Base-by-base conservation (phyloP, 2,113 vertebrate genomes). In the Cichladusa arquata region DNA sequence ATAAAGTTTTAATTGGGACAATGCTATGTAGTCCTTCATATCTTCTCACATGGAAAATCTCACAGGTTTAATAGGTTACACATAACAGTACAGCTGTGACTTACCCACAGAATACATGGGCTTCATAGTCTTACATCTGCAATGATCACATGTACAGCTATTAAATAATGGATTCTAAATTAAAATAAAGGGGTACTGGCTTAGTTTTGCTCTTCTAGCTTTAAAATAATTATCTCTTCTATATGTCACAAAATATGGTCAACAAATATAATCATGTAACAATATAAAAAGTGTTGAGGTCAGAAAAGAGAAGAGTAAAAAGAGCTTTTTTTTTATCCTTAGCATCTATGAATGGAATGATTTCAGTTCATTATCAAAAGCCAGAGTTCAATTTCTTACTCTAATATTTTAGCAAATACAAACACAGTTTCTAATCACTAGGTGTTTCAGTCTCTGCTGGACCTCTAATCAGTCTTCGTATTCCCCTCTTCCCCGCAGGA, bases 401-500 rank as follows among this genome's bases (percentile, higher is more conserved):
- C 24, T 60, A 91, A 86, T 65, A 36, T 36, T 71, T 93, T 20
- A 82, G 89, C 67, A 64, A 79, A 73, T 28, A 31, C 57, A 81
- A 74, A 70, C 11, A 60, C 19, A 36, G 77, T 56, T 96, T 95
- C 97, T 97, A 98, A 91, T 98, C 98, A 96, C 97, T 97, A 45
- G 97, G 97, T 51, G 97, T 98, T 92, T 99, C 98, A 40, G 97
- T 98, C 81, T 99, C 98, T 64, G 97, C 98, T 44, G 98, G 98
- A 61, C 98, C 98, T 76, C 98, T 97, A 29, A 99, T 99, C 92
- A 99, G 98, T 96, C 99, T 98, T 92, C 99, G 98, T 33, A 98
- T 98, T 26, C 99, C 99, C 79, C 98, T 98, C 95, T 99, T 99
- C 48, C 99, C 99, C 0, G 98, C 97, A 19, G 99, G 99, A 61